These are phyloP conservation scores for Plagiodera versicolora DNA, from an alignment of 2,888 invertebrate species.

Conservation along the genomic window DNA sequence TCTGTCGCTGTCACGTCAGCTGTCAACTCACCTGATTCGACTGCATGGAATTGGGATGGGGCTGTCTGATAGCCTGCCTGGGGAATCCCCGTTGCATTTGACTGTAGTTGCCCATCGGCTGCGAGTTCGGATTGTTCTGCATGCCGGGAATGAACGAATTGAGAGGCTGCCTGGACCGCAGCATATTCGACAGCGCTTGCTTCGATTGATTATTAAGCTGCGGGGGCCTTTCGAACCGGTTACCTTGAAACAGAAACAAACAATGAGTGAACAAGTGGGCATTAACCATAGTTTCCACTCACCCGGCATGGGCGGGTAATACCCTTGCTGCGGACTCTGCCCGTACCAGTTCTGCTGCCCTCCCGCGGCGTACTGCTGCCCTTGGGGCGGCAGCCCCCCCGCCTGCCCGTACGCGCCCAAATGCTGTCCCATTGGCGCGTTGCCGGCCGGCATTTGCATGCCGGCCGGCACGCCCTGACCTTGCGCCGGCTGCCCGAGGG, in stretches of 20 bases:
- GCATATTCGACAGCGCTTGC: constrained; percentile 84
- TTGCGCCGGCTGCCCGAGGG: constrained; percentile 30
- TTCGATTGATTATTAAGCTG: constrained; percentile 75
- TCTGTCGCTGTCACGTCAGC: no score
- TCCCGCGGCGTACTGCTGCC: constrained; percentile 53
- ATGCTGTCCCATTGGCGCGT: constrained; percentile 2
- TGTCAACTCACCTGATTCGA: constrained; percentile 52
- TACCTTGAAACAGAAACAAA: constrained; percentile 48
- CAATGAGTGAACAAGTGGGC: background rate
- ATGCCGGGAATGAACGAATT: constrained; percentile 53
- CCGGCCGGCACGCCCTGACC: constrained; percentile 45
- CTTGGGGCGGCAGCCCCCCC: constrained; percentile 43
- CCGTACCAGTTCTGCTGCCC: constrained; percentile 65
- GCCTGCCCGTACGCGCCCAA: constrained; percentile 37
- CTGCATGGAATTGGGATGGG: constrained; percentile 52
- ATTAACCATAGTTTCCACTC: constrained; percentile 1
- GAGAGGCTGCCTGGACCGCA: constrained; percentile 74
- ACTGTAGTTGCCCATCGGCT: constrained; percentile 52
- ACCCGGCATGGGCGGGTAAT: constrained; percentile 58
- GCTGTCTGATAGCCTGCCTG: constrained; percentile 55
- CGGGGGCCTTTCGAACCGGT: constrained; percentile 56
- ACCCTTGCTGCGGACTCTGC: constrained; percentile 54
- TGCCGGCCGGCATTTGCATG: constrained; percentile 25
- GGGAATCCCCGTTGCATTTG: constrained; percentile 57
- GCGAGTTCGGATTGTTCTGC: constrained; percentile 42